Percentiles rank a stretch among this genome's conserved stretches.
Conservation (phyloP, 2,888 invertebrate species). For the Leptarthrus brevirostris region DNA sequence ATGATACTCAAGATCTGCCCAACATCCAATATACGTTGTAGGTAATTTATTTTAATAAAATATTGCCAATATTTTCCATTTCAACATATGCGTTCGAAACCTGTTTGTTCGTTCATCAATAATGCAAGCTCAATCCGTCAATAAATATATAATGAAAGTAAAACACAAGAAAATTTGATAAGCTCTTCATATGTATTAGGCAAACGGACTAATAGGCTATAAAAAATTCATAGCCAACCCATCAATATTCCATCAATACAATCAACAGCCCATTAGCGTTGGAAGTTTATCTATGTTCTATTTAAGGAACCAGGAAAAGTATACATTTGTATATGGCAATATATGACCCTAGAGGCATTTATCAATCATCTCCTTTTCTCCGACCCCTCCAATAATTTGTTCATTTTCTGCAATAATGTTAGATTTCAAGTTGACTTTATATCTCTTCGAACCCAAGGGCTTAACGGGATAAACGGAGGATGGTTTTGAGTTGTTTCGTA, state of each 20-base stretch:
- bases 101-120: too few relatives aligned
- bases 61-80: too few relatives aligned
- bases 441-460: slow-evolving; percentile 5
- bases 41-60: too few relatives aligned
- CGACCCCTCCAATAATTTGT: slow-evolving; percentile 6
- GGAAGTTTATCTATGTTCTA: not conserved
- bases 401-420: slow-evolving; percentile 11
- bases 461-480: slow-evolving; percentile 38
- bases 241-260: slow-evolving; percentile 30
- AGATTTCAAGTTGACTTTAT: slow-evolving; percentile 30
- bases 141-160: too few relatives aligned
- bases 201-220: not conserved
- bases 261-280: slow-evolving; percentile 23
- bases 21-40: too few relatives aligned
- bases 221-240: slow-evolving; percentile 13
- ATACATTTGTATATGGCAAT: not conserved
- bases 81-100: too few relatives aligned
- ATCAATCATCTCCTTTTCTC: slow-evolving; percentile 35
- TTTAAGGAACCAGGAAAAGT: too few relatives aligned
- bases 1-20: too few relatives aligned
- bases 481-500: slow-evolving; percentile 17
- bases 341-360: not conserved
- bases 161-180: too few relatives aligned
- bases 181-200: too few relatives aligned
- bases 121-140: too few relatives aligned